Percentiles rank a stretch among this genome's conserved stretches.
These are phyloP conservation scores for Cassiopea andromeda DNA, from an alignment of 30 jellyfish, hydroid and myxozoan species.

Conservation along the genomic window DNA sequence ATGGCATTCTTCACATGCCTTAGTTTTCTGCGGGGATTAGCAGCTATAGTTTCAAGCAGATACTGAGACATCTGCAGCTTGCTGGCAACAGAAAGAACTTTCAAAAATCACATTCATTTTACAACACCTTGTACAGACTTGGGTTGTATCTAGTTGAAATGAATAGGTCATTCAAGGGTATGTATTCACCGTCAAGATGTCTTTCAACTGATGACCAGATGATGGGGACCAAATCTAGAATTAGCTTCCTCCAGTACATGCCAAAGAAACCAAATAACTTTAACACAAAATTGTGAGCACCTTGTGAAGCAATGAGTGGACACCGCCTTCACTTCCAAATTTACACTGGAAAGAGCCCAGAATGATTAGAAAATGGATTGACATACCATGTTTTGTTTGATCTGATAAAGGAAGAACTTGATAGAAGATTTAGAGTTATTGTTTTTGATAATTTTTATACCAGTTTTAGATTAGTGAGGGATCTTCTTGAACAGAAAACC, in stretches of 20 bases:
- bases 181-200: slow-evolving; percentile 41
- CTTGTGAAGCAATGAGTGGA: slow-evolving; percentile 41
- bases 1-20: slow-evolving; percentile 23
- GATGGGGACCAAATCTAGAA: slow-evolving; percentile 54
- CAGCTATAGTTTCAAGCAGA: slow-evolving; percentile 35
- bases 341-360: slow-evolving; percentile 45
- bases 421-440: slow-evolving; percentile 9
- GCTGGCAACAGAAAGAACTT: slow-evolving; percentile 22
- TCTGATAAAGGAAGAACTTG: slow-evolving; percentile 15
- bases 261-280: slow-evolving; percentile 64
- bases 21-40: slow-evolving; percentile 36
- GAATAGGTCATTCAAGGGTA: slow-evolving; percentile 15
- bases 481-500: slow-evolving; percentile 17
- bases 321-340: slow-evolving; percentile 48
- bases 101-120: slow-evolving; percentile 15
- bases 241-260: slow-evolving; percentile 58
- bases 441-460: slow-evolving; percentile 51
- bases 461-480: slow-evolving; percentile 15
- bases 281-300: slow-evolving; percentile 59
- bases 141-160: slow-evolving; percentile 8
- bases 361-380: slow-evolving; percentile 50
- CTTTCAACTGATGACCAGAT: slow-evolving; percentile 54
- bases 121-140: slow-evolving; percentile 32
- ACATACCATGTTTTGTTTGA: slow-evolving; percentile 45
- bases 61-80: slow-evolving; percentile 49